These are phyloP conservation scores for Agrochola circellaris DNA, from an alignment of 2,888 invertebrate genomes.

Conservation along the genomic window DNA sequence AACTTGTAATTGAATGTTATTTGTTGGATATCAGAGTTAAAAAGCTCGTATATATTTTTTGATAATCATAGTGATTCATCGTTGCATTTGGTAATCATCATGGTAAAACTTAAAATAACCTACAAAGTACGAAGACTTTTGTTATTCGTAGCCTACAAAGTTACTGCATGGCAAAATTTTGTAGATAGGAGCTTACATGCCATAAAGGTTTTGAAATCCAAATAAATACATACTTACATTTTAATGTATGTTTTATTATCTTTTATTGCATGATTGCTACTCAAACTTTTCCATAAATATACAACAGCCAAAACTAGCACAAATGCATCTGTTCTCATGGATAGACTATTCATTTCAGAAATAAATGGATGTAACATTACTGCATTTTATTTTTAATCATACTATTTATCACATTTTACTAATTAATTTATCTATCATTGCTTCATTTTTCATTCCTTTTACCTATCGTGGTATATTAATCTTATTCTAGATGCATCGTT, in stretches of 20 bases:
- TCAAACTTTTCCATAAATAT: background rate
- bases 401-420: background rate
- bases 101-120: slow-evolving; percentile 53
- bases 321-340: background rate
- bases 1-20: background rate
- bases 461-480: too few species aligned
- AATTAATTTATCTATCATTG: too few species aligned
- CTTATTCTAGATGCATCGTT: too few species aligned
- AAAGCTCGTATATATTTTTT: slow-evolving; percentile 89
- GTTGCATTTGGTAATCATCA: slow-evolving; percentile 89
- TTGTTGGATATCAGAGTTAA: slow-evolving; percentile 85
- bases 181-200: background rate
- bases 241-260: background rate
- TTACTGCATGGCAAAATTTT: too few species aligned
- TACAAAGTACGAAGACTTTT: background rate
- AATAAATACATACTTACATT: background rate
- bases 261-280: background rate
- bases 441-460: too few species aligned
- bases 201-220: background rate
- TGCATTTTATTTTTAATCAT: background rate
- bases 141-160: background rate
- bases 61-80: slow-evolving; percentile 89
- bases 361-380: background rate
- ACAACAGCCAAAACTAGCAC: too few species aligned
- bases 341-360: background rate